A percentile compares a stretch with the other conserved stretches of the same genome.
Conservation (phyloP, 2,113 vertebrate genomes). For the Pituophis catenifer region DNA sequence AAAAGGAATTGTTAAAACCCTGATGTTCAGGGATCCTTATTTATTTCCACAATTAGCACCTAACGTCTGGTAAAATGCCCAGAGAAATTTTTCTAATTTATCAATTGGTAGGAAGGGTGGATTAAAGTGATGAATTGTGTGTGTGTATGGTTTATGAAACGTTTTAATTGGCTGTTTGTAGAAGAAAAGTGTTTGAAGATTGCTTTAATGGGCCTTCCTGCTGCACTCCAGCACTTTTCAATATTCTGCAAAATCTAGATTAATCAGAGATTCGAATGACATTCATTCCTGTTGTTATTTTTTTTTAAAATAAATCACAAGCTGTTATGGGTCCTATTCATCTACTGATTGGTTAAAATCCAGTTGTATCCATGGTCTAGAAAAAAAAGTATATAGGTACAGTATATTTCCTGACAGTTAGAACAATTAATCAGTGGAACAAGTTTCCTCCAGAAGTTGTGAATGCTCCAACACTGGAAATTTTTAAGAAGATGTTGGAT, state of each 20-base stretch:
- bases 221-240: constrained; percentile 49
- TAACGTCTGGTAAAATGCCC: constrained; percentile 59
- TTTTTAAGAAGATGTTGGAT: too few relatives aligned
- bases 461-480: too few relatives aligned
- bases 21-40: too few relatives aligned
- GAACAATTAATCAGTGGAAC: too few relatives aligned
- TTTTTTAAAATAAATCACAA: constrained; percentile 55
- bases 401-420: too few relatives aligned
- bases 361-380: neutral
- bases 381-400: neutral
- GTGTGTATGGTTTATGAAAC: constrained; percentile 69
- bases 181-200: constrained; percentile 64
- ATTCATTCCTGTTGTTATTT: constrained; percentile 26
- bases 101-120: constrained; percentile 62
- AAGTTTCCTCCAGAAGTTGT: too few relatives aligned
- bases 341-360: neutral
- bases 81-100: constrained; percentile 65
- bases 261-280: constrained; percentile 58
- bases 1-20: too few relatives aligned
- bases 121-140: constrained; percentile 69
- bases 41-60: too few relatives aligned
- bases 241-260: constrained; percentile 50
- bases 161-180: constrained; percentile 68
- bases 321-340: neutral
- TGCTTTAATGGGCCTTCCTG: constrained; percentile 64